These are phyloP conservation scores for Diachasmimorpha longicaudata DNA, from an alignment of 1,140 invertebrate species.

Conservation along the genomic window DNA sequence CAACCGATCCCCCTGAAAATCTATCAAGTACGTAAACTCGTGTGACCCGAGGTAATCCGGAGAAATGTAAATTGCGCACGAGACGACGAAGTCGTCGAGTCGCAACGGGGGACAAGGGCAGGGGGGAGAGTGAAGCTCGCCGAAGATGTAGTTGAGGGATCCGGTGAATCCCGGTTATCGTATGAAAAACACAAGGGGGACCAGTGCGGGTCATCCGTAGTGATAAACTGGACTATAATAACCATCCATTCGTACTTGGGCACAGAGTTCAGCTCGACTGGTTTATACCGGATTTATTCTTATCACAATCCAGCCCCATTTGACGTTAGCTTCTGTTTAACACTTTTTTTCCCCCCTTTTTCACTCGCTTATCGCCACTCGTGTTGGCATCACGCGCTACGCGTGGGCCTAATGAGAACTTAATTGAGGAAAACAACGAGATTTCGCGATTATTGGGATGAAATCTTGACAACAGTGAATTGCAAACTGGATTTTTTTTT, in stretches of 20 bases:
- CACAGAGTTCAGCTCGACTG: constrained; percentile 40
- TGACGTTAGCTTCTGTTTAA: constrained; percentile 34
- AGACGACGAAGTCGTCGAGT: constrained; percentile 33
- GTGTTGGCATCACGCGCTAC: background rate
- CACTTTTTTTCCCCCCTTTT: background rate
- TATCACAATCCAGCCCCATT: constrained; percentile 52
- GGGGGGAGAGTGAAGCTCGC: background rate
- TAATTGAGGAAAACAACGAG: background rate
- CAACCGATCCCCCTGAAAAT: too few species aligned
- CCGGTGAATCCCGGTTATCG: constrained; percentile 54
- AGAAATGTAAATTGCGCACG: constrained; percentile 30
- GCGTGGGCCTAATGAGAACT: background rate
- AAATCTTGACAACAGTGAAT: background rate
- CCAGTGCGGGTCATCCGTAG: constrained; percentile 40
- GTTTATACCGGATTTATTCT: constrained; percentile 44
- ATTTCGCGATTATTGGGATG: background rate
- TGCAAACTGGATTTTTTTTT: background rate
- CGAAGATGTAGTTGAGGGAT: constrained; percentile 24
- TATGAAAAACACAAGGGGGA: constrained; percentile 45
- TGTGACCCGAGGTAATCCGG: too few species aligned
- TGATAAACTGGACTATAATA: constrained; percentile 47
- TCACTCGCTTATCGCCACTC: background rate
- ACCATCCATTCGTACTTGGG: constrained; percentile 35
- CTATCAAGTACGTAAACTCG: too few species aligned
- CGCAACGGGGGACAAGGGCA: background rate